Base-by-base conservation (phyloP, 2,113 vertebrate genomes). In the Pimephales promelas region DNA sequence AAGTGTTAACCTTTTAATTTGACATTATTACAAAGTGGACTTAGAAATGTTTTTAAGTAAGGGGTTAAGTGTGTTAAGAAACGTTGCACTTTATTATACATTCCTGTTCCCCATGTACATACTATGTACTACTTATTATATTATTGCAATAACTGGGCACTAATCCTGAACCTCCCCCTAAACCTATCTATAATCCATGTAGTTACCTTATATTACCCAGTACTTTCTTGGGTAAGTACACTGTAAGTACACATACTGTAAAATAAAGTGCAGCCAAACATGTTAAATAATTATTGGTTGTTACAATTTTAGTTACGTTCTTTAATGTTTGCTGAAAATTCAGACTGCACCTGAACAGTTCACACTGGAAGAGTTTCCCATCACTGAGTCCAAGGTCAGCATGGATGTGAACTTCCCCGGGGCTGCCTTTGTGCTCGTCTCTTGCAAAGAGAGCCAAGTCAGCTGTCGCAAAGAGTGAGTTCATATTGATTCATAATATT, bases 361-460 rank as follows among this genome's bases (percentile, higher is more conserved):
- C 87, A 97, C 97, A 2, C 97, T 96, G 0, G 97, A 99, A 90
- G 97, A 99, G 90, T 98, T 99, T 86, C 96, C 97, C 0, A 91
- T 99, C 82, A 96, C 96, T 0, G 98, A 99, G 92, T 99, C 97
- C 71, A 99, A 99, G 92, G 95, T 99, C 83, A 98, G 96, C 87
- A 97, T 99, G 97, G 98, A 99, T 56, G 96, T 99, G 80, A 98
- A 95, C 88, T 99, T 99, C 89, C 98, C 98, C 0, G 97, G 97
- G 0, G 97, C 98, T 3, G 97, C 97, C 0, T 99, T 99, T 87
- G 97, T 98, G 4, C 94, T 97, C 0, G 94, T 97, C 16, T 99
- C 98, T 88, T 99, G 98, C 90, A 98, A 97, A 92, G 98, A 99
- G 91, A 97, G 97, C 85, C 97, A 97, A 85, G 94, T 97, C 40